Base-by-base conservation (phyloP, 2,797 vertebrate species). In the Sebastes itinus region DNA sequence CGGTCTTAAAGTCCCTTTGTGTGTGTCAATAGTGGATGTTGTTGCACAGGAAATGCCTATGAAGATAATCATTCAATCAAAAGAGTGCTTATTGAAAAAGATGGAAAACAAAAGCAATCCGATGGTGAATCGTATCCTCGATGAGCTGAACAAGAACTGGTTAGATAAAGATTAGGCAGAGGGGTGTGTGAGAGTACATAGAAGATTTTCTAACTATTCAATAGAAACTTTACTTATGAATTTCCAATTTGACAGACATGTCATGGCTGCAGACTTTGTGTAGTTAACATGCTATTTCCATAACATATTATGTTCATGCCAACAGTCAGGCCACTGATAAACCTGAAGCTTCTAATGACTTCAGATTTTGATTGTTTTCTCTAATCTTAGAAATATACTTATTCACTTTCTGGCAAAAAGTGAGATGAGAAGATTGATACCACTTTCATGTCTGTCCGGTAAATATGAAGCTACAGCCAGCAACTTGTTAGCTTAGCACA, bases 1-100 rank as follows among this genome's bases (percentile, higher is more conserved):
- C 27, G 7, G 52, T 54, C 75, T 28, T 11, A 11, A 71, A 67
- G 23, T 33, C 33, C 49, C 25, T 82, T 75, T 80, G 49, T 83
- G 59, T 35, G 16, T 64, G 25, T 74, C 73, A 67, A 8, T 22
- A 42, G 60, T 55, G 33, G 25, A 83, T 30, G 67, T 25, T 35
- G 68, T 35, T 32, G 33, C 63, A 79, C 76, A 80, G 83, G 78
- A 92, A 88, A 82, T 35, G 55, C 42, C 66, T 77, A 6, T 60
- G 23, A 78, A 55, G 52, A 71, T 25, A 64, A 77, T 18, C 46
- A 61, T 20, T 73, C 25, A 85, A 32, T 75, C 68, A 75, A 64
- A 80, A 64, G 35, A 79, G n/a, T 7, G 14, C 2, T 59, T 58
- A 77, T 33, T 62, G 20, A 63, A 72, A 54, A 83, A 62, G 12